Evolutionary conservation across 2,797 vertebrate genomes (phyloP).

Genomic region (Gymnothorax reevesii): DNA sequence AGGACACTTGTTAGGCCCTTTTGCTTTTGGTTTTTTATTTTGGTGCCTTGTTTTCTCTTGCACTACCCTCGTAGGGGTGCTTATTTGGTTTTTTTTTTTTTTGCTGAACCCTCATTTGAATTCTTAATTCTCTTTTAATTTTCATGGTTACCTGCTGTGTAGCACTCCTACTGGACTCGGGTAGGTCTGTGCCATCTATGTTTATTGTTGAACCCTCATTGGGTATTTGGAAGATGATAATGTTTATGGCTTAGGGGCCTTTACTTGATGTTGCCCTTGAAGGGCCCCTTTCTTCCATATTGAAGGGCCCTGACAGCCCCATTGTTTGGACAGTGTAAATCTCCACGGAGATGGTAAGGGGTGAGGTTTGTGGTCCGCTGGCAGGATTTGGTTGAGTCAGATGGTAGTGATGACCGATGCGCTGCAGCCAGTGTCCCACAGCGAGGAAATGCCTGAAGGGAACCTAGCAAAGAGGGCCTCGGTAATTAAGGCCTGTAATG

Average conservation of each 20-base stretch:
- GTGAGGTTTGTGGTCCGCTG: no score
- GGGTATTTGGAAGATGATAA: not conserved
- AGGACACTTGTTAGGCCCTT: not conserved
- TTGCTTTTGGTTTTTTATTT: not conserved
- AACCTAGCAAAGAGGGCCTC: not conserved
- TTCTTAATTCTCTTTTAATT: not conserved
- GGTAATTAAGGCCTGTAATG: conserved; percentile 13
- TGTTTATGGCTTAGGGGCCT: not conserved
- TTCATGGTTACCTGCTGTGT: not conserved
- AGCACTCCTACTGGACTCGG: not conserved
- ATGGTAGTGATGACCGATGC: not conserved
- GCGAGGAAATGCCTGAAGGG: not conserved
- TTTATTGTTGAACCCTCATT: not conserved
- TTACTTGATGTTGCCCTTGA: not conserved
- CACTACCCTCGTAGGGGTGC: no score
- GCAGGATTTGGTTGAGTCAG: not conserved
- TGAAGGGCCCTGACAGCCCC: no score
- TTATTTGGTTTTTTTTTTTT: not conserved
- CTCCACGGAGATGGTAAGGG: no score
- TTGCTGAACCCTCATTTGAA: not conserved
- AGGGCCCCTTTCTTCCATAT: no score
- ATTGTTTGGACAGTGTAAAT: no score
- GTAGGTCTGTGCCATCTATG: not conserved
- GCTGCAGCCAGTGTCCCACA: not conserved
- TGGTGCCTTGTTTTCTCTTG: not conserved